Base-by-base conservation (phyloP, 2,113 vertebrate genomes). In the Pygoscelis adeliae region DNA sequence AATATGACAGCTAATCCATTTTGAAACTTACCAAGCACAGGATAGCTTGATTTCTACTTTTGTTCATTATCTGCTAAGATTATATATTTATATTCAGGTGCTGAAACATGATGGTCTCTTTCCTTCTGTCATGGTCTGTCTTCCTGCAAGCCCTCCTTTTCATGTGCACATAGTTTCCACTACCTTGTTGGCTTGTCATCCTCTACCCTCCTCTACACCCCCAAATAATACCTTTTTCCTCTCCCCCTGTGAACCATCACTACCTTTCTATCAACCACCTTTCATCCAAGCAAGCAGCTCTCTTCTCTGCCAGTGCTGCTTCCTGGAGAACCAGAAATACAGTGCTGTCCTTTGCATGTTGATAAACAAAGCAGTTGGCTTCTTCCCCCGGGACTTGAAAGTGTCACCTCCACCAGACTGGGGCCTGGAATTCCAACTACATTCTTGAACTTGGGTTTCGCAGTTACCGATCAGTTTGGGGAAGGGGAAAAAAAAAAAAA, bases 281-380 rank as follows among this genome's bases (percentile, higher is more conserved):
- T 96, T 96, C 92, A 89, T 89, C 73, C 55, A 65, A 22, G 78
- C 52, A 85, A 96, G 78, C 22, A 0, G 50, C 95, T 92, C 63
- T 85, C 94, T 81, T 93, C 72, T 62, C 85, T 76, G 92, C 80
- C 76, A 83, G 66, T 73, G 85, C 92, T 97, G 97, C 92, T 96
- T 72, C 87, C 91, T 95, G 93, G 95, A 95, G 73, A 86, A 90
- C 95, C 96, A 97, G 93, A 92, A 89, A 70, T 38, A 78, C 91
- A 44, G 65, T 29, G 59, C 87, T 93, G 53, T 77, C 83, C 90
- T 97, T 93, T 93, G 93, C 90, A 91, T 83, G 80, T 95, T 96
- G 96, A 96, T 97, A 98, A 97, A 97, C 95, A 97, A 97, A 97
- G 97, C 97, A 97, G 89, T 97, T 96, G 82, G 71, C 85, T 93